phyloP scores from a whole-genome alignment of 2,888 invertebrate genomes.

The Arctia plantaginis region DNA sequence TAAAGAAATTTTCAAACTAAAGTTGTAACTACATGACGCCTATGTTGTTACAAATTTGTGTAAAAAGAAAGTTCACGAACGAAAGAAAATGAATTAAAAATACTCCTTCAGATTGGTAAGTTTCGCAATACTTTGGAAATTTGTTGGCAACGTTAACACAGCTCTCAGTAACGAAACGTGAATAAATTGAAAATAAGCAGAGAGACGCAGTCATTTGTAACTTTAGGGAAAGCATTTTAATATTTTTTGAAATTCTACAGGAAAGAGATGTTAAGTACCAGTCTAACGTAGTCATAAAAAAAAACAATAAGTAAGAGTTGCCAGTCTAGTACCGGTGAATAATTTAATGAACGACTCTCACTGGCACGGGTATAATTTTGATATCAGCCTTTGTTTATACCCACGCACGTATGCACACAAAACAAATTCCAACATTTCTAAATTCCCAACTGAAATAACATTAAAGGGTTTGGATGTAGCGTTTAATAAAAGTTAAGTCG shows the following conservation, averaged over 20 bases:
- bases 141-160: constrained; percentile 65
- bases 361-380: constrained; percentile 24
- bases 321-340: constrained; percentile 29
- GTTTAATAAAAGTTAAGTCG: constrained; percentile 65
- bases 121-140: constrained; percentile 65
- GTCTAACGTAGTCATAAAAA: constrained; percentile 33
- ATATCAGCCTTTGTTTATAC: constrained; percentile 27
- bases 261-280: constrained; percentile 42
- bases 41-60: constrained; percentile 42
- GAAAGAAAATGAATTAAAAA: constrained; percentile 61
- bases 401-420: constrained; percentile 27
- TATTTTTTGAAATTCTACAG: constrained; percentile 48
- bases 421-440: constrained; percentile 45
- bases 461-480: constrained; percentile 65
- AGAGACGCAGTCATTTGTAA: constrained; percentile 58
- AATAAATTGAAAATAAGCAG: constrained; percentile 66
- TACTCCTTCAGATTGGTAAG: constrained; percentile 63
- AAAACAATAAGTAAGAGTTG: constrained; percentile 25
- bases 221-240: constrained; percentile 55
- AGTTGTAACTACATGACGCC: constrained; percentile 41
- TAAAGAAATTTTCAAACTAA: constrained; percentile 23
- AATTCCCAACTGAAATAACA: constrained; percentile 53
- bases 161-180: constrained; percentile 63
- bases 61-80: constrained; percentile 51
- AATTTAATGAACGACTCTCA: constrained; percentile 35